Base-by-base conservation (phyloP, 2,888 invertebrate species). In the Phymatocera aterrima region DNA sequence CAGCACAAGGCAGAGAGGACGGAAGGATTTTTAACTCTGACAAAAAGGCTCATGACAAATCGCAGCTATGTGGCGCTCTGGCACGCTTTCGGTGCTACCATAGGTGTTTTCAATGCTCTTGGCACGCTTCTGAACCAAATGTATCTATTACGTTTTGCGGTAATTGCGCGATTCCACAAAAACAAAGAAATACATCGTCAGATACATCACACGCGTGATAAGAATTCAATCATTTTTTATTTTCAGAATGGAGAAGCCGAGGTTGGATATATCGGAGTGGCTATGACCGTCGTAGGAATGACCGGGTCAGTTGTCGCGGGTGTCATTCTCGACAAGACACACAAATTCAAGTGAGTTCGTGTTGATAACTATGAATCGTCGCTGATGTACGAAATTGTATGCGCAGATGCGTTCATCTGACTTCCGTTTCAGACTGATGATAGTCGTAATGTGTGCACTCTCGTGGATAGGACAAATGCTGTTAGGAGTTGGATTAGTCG, bases 291-390 rank as follows among this genome's bases (percentile, higher is more conserved):
- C 5, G 92, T 93, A 28, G 95, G 95, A 37, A 93, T 95, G 90
- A 81, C 92, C 4, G 94, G 95, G 3, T 93, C 95, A 0, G 91
- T 95, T 10, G 89, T 92, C 12, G 93, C 93, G 81, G 95, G 95
- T 5, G 85, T 93, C 61, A 91, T 93, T 86, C 91, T 95, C 28
- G 95, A 95, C 88, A 93, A 91, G 85, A 94, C 94, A 2, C 93
- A 93, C 83, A 92, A 91, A 78, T 95, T 93, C 91, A 95, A 94
- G 93, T 93, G 87, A 79, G 28, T 24, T 18, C 6, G 12, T 43
- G 28, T n/a, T n/a, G n/a, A 34, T 8, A 10, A 51, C 10, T 12
- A n/a, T 12, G 12, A 24, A 37, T 48, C n/a, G 51, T 6, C 1
- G n/a, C n/a, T n/a, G n/a, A n/a, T n/a, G n/a, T n/a, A n/a, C n/a